Evolutionary conservation across 2,113 vertebrate genomes (phyloP).

Genomic region (Propithecus coquereli): DNA sequence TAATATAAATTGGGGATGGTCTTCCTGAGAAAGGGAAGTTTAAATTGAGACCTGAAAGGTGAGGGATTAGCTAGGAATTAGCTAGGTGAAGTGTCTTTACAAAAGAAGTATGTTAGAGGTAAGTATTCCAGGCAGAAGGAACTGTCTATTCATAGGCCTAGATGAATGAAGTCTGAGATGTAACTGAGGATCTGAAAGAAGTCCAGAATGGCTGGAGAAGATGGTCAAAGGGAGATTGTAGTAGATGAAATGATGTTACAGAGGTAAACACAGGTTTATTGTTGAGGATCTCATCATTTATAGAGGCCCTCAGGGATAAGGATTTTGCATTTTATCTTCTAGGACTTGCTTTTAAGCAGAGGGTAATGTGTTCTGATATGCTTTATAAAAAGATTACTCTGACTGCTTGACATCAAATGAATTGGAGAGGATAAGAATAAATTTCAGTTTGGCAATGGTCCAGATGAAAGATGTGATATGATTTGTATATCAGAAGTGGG

Average conservation of each 20-base stretch:
- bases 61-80: neutral
- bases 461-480: neutral
- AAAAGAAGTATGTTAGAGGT: neutral
- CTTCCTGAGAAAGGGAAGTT: neutral
- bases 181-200: neutral
- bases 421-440: neutral
- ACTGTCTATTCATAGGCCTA: neutral
- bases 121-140: neutral
- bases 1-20: neutral
- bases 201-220: neutral
- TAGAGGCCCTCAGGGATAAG: neutral
- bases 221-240: neutral
- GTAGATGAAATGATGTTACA: neutral
- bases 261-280: neutral
- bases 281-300: neutral
- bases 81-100: neutral
- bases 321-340: neutral
- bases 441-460: neutral
- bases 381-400: neutral
- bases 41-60: neutral
- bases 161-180: neutral
- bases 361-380: neutral
- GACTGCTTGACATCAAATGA: neutral
- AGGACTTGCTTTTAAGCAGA: neutral
- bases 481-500: neutral